Conservation (phyloP, 2,888 invertebrate species). For the Esperia sulphurella region DNA sequence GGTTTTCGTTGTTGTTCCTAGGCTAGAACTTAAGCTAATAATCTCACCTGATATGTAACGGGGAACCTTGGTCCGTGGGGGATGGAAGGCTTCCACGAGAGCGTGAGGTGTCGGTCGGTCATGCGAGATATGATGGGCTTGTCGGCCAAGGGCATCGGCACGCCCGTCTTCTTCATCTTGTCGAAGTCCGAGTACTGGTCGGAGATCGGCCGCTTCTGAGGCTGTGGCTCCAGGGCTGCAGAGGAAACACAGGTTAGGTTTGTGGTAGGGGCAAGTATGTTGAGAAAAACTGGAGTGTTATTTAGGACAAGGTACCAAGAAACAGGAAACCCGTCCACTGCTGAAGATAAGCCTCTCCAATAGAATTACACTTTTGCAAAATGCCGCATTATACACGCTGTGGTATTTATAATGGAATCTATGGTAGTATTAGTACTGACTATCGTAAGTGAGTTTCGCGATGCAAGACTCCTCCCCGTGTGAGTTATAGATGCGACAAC, state of each 20-base stretch:
- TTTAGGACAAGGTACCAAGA: too few species aligned
- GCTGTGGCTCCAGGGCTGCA: conserved; percentile 82
- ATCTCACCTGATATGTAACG: conserved; percentile 90
- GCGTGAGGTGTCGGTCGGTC: conserved; percentile 91
- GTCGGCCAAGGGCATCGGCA: conserved; percentile 93
- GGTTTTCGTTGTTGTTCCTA: too few species aligned
- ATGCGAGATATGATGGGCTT: conserved; percentile 95
- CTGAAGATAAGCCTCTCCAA: too few species aligned
- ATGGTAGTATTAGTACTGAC: conserved; percentile 80
- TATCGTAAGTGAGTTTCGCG: conserved; percentile 89
- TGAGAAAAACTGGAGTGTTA: too few species aligned
- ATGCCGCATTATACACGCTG: too few species aligned
- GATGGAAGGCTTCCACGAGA: conserved; percentile 97
- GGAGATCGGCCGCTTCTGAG: conserved; percentile 81
- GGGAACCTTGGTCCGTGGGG: conserved; percentile 92
- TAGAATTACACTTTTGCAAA: too few species aligned
- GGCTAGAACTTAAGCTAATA: too few species aligned
- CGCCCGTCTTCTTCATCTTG: conserved; percentile 88
- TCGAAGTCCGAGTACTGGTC: conserved; percentile 93
- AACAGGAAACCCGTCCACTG: too few species aligned
- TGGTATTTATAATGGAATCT: too few species aligned
- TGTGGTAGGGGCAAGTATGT: too few species aligned
- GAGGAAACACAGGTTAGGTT: too few species aligned
- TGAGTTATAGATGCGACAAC: conserved; percentile 89
- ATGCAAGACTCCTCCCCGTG: conserved; percentile 90